Percentiles rank a stretch among this genome's conserved stretches.
phyloP scores from a whole-genome alignment of 2,113 vertebrate species.

The Phocoena phocoena region DNA sequence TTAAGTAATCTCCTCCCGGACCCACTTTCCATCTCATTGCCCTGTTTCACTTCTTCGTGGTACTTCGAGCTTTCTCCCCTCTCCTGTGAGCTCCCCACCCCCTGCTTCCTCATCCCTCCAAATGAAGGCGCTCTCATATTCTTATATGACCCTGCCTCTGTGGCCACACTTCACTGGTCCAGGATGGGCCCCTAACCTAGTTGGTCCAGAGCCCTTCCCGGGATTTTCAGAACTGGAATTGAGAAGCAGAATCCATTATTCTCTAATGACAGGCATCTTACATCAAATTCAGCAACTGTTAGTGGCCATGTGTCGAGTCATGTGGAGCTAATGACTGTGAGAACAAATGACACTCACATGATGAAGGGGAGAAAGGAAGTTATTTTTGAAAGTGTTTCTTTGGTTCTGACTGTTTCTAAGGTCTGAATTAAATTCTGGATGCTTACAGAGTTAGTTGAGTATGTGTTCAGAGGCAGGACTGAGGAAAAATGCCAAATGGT shows the following conservation, averaged over 20 bases:
- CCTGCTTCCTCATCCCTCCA: not conserved
- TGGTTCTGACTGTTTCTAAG: not conserved
- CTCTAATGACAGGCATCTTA: not conserved
- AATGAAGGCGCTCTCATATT: not conserved
- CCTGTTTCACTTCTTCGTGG: not conserved
- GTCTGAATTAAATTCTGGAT: conserved; percentile 25
- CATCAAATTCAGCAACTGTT: not conserved
- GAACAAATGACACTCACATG: not conserved
- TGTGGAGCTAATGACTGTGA: not conserved
- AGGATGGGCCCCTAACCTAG: not conserved
- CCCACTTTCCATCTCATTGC: not conserved
- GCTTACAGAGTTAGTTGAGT: not conserved
- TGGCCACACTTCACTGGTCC: not conserved
- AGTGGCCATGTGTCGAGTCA: not conserved
- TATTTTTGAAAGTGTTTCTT: not conserved
- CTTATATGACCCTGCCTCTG: not conserved
- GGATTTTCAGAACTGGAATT: not conserved
- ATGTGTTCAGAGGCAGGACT: not conserved
- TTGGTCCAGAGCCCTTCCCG: not conserved
- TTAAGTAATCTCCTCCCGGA: not conserved
- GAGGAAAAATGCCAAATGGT: not conserved
- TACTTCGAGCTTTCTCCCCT: not conserved
- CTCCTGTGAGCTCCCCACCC: not conserved
- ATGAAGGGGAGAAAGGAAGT: not conserved
- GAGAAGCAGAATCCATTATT: not conserved